Evolutionary conservation across 2,797 vertebrate species (phyloP).

Genomic region (Falco peregrinus): DNA sequence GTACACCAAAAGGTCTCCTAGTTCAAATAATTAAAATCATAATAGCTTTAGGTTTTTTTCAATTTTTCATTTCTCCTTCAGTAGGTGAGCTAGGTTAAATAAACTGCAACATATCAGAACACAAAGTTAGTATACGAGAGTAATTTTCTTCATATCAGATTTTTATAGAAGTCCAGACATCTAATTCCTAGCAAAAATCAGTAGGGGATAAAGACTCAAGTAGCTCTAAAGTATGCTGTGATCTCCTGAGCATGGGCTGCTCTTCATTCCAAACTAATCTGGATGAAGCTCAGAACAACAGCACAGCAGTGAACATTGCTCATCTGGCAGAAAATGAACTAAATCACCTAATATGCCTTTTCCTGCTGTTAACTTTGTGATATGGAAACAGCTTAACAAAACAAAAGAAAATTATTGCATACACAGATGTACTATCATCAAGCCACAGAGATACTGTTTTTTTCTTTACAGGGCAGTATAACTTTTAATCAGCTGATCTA

Average conservation of each 20-base stretch:
- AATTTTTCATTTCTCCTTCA: neutral
- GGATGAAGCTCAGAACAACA: neutral
- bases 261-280: neutral
- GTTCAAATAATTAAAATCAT: neutral
- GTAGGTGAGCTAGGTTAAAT: neutral
- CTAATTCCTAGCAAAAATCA: neutral
- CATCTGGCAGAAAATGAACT: neutral
- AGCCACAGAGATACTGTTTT: neutral
- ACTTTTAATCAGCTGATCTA: neutral
- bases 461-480: neutral
- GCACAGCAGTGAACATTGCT: neutral
- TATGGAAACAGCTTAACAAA: neutral
- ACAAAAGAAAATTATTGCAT: neutral
- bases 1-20: neutral
- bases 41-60: slow-evolving; percentile 12
- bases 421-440: neutral
- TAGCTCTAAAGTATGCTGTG: neutral
- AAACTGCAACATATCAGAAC: neutral
- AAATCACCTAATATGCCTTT: neutral
- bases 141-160: neutral
- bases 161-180: neutral
- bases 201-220: neutral
- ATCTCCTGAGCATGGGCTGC: neutral
- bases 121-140: neutral
- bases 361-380: neutral